Conservation (phyloP, 92 coral and sea anemone genomes). For the Bergia sp. region DNA sequence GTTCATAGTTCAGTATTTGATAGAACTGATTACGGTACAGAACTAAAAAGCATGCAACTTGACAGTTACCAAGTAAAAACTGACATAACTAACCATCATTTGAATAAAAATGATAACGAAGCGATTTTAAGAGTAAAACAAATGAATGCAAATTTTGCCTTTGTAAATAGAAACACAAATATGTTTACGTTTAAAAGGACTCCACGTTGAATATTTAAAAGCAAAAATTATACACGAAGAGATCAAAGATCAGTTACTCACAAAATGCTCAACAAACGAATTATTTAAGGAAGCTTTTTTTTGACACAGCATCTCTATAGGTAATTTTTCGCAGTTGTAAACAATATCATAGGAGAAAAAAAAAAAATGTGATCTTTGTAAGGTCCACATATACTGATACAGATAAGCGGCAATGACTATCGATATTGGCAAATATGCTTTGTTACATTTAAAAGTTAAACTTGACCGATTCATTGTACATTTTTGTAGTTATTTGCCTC, state of each 20-base stretch:
- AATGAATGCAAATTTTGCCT: slow-evolving; percentile 26
- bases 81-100: neutral
- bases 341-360: neutral
- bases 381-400: too few relatives aligned
- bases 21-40: too few relatives aligned
- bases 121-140: slow-evolving; percentile 9
- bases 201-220: neutral
- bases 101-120: slow-evolving; percentile 23
- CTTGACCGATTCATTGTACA: neutral
- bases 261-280: neutral
- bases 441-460: neutral
- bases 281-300: neutral
- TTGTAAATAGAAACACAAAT: slow-evolving; percentile 36
- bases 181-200: neutral
- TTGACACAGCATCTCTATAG: neutral
- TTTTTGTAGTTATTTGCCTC: too few relatives aligned
- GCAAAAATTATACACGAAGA: neutral
- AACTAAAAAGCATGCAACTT: too few relatives aligned
- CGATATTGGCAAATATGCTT: neutral
- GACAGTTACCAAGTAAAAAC: too few relatives aligned
- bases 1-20: too few relatives aligned
- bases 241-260: neutral
- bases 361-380: neutral
- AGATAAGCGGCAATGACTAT: neutral
- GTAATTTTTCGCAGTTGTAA: neutral